These are phyloP conservation scores for Typhlomys cinereus DNA, from an alignment of 2,113 vertebrate genomes.

Conservation along the genomic window DNA sequence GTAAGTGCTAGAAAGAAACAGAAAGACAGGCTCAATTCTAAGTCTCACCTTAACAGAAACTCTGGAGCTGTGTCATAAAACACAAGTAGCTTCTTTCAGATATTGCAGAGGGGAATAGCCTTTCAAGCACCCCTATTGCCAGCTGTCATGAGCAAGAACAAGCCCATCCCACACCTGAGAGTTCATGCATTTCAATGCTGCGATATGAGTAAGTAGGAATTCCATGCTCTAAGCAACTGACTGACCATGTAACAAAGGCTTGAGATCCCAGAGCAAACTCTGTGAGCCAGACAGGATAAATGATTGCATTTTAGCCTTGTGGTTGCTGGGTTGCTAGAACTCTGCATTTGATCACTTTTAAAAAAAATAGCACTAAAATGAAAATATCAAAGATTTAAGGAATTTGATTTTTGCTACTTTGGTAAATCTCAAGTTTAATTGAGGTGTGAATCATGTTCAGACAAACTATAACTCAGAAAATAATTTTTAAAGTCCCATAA, in stretches of 20 bases:
- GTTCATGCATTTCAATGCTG: background rate
- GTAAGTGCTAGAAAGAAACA: background rate
- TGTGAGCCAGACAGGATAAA: background rate
- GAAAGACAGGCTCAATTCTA: background rate
- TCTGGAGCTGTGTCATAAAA: background rate
- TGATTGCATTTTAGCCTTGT: constrained; percentile 57
- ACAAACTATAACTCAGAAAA: constrained; percentile 83
- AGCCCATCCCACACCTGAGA: background rate
- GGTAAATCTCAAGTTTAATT: constrained; percentile 81
- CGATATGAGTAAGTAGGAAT: background rate
- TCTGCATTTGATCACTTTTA: constrained; percentile 45
- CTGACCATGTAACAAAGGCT: background rate
- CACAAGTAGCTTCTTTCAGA: background rate
- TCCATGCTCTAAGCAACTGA: background rate
- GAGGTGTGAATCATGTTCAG: constrained; percentile 83
- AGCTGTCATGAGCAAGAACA: background rate
- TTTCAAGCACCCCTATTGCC: background rate
- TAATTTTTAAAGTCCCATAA: constrained; percentile 83
- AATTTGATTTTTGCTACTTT: constrained; percentile 81
- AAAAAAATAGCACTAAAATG: constrained; percentile 35
- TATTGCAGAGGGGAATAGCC: too few relatives aligned
- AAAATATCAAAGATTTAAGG: constrained; percentile 77
- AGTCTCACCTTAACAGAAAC: background rate
- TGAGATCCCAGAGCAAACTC: background rate
- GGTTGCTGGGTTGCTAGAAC: constrained; percentile 41